A percentile compares a stretch with the other conserved stretches of the same genome.
Conservation (phyloP, 1,140 invertebrate genomes). For the Oncopeltus fasciatus region DNA sequence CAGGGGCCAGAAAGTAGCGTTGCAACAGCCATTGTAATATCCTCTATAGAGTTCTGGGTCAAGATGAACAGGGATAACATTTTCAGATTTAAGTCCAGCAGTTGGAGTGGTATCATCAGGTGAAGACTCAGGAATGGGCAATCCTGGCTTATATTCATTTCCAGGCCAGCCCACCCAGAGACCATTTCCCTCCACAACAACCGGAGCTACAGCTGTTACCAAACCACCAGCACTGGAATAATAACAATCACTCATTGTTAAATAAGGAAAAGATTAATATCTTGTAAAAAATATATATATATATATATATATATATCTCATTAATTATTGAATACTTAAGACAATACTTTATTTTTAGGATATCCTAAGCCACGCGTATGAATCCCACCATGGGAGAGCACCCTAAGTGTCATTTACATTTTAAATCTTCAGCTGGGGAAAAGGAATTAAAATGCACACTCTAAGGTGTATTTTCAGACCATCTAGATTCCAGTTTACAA, state of each 20-base stretch:
- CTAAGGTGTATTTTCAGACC: no score
- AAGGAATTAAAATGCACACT: no score
- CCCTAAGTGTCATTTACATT: no score
- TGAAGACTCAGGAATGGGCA: slow-evolving; percentile 69
- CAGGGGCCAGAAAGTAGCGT: slow-evolving; percentile 80
- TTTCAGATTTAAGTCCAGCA: slow-evolving; percentile 47
- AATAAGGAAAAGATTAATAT: neutral
- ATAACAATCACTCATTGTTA: neutral
- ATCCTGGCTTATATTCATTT: slow-evolving; percentile 51
- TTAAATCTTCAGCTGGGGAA: no score
- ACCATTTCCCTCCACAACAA: slow-evolving; percentile 66
- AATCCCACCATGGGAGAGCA: neutral
- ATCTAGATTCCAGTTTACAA: no score
- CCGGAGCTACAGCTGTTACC: slow-evolving; percentile 78
- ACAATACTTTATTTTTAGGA: neutral
- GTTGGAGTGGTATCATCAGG: slow-evolving; percentile 70
- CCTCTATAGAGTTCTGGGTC: slow-evolving; percentile 59
- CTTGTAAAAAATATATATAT: neutral
- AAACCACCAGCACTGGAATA: slow-evolving; percentile 61
- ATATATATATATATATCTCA: no score
- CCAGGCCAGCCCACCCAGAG: slow-evolving; percentile 85
- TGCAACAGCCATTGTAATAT: slow-evolving; percentile 85
- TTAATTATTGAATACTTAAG: neutral
- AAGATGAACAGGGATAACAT: slow-evolving; percentile 68
- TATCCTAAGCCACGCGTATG: neutral